Percentiles rank a stretch among this genome's conserved stretches.
These are phyloP conservation scores for Anticlea derivata DNA, from an alignment of 2,888 invertebrate genomes.

Conservation along the genomic window DNA sequence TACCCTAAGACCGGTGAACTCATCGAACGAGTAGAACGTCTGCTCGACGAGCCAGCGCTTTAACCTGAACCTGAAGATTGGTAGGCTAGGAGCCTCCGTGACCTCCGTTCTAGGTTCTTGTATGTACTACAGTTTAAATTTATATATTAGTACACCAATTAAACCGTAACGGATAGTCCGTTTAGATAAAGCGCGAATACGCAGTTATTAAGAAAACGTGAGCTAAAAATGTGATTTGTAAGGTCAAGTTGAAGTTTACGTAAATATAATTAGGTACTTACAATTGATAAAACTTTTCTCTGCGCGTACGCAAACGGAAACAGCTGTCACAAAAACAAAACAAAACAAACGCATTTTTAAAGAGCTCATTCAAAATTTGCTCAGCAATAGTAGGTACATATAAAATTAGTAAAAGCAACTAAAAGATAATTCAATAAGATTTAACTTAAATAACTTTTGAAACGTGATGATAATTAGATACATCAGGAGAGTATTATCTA, in stretches of 20 bases:
- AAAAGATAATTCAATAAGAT: constrained; percentile 15
- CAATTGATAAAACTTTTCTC: constrained; percentile 56
- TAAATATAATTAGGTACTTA: constrained; percentile 43
- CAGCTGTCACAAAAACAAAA: constrained; percentile 40
- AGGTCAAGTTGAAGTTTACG: constrained; percentile 7
- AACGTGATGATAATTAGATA: constrained; percentile 39
- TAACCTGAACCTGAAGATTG: too few relatives aligned
- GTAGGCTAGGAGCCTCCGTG: too few relatives aligned
- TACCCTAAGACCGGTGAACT: too few relatives aligned
- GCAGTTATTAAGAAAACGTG: constrained; percentile 6
- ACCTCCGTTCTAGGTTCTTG: too few relatives aligned
- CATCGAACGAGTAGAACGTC: too few relatives aligned
- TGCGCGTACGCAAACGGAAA: constrained; percentile 33
- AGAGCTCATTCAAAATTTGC: not conserved
- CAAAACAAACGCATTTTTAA: constrained; percentile 49
- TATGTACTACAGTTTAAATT: too few relatives aligned
- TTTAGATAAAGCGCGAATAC: too few relatives aligned
- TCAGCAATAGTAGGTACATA: not conserved
- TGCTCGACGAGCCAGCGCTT: too few relatives aligned
- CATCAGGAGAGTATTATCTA: constrained; percentile 32
- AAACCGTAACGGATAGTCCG: too few relatives aligned
- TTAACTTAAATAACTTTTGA: constrained; percentile 34
- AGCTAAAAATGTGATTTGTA: constrained; percentile 5
- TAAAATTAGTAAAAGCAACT: constrained; percentile 20
- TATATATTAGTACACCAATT: too few relatives aligned